These are phyloP conservation scores for Eupithecia dodoneata DNA, from an alignment of 2,888 invertebrate species.

Conservation along the genomic window DNA sequence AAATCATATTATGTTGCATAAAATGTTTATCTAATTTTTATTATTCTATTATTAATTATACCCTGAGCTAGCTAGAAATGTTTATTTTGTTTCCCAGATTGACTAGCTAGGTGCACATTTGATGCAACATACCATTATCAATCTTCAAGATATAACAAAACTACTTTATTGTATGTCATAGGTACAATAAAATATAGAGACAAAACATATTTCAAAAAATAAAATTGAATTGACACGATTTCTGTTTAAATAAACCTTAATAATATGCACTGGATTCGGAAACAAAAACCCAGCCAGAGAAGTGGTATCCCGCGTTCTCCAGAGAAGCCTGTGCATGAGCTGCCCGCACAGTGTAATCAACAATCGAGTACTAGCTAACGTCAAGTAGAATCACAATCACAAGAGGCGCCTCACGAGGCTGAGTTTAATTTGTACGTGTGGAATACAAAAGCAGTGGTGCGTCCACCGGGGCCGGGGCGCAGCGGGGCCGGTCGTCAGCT, in stretches of 20 bases:
- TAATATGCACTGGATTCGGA: neutral
- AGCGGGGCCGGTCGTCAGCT: conserved; percentile 54
- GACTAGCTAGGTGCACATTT: neutral
- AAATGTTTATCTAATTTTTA: neutral
- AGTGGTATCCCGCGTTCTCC: neutral
- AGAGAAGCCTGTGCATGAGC: conserved; percentile 58
- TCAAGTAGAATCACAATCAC: conserved; percentile 10
- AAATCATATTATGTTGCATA: neutral
- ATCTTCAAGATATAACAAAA: neutral
- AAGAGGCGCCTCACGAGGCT: conserved; percentile 17
- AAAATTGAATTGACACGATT: neutral
- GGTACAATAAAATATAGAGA: neutral
- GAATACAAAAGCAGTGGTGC: conserved; percentile 20
- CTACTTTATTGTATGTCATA: neutral
- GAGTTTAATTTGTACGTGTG: conserved; percentile 43
- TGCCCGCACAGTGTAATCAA: conserved; percentile 31
- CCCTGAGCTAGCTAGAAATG: neutral
- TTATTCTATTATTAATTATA: neutral
- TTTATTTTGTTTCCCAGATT: neutral
- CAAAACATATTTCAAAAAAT: conserved; percentile 4
- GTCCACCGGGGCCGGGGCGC: conserved; percentile 18
- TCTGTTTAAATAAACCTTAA: neutral
- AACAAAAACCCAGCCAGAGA: neutral
- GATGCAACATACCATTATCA: neutral
- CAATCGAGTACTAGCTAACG: conserved; percentile 8